Conservation (phyloP, 2,113 vertebrate genomes). For the Ceratotherium simum region DNA sequence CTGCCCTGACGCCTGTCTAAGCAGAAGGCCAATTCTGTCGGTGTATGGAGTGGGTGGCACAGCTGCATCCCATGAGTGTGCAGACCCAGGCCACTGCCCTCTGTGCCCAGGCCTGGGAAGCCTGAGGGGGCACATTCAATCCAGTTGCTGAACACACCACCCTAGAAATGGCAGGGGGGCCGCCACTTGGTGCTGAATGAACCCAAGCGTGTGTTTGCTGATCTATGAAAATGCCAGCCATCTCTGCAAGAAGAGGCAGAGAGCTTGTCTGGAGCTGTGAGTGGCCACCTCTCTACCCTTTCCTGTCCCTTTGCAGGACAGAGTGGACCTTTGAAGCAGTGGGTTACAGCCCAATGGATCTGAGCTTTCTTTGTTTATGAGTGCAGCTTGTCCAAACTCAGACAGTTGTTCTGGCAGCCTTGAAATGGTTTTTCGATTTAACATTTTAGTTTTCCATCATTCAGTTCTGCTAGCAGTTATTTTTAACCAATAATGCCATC, state of each 20-base stretch:
- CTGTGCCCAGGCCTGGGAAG: background rate
- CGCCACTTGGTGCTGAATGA: background rate
- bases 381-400: background rate
- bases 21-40: background rate
- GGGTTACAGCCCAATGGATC: background rate
- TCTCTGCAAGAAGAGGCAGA: background rate
- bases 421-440: conserved; percentile 4
- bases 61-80: background rate
- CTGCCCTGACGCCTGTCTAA: background rate
- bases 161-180: background rate
- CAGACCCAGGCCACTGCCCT: background rate
- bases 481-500: conserved; percentile 44
- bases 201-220: background rate
- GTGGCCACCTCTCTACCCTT: background rate
- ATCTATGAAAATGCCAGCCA: background rate
- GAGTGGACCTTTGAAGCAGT: background rate
- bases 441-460: conserved; percentile 47
- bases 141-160: background rate
- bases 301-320: background rate
- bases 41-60: background rate
- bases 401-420: background rate
- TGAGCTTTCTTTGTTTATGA: conserved; percentile 1
- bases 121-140: background rate
- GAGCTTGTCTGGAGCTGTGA: background rate
- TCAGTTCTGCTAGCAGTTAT: background rate